Conservation (phyloP, 2,888 invertebrate species). For the Notocelia uddmanniana region DNA sequence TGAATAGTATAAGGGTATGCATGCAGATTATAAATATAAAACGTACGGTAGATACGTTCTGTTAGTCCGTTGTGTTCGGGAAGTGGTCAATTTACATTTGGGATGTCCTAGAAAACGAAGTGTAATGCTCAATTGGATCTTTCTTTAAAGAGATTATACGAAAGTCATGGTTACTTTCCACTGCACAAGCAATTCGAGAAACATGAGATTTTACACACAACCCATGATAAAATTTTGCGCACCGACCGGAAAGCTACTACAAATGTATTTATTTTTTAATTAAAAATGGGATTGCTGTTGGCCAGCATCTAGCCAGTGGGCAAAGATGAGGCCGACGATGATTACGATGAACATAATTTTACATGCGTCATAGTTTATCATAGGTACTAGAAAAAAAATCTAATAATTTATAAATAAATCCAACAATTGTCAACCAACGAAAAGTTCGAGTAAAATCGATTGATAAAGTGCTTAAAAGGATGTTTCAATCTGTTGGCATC, state of each 20-base stretch:
- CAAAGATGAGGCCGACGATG: too few species aligned
- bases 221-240: too few species aligned
- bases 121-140: constrained; percentile 11
- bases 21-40: constrained; percentile 55
- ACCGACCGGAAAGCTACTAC: background rate
- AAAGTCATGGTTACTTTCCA: background rate
- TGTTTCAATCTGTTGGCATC: background rate
- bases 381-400: background rate
- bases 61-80: background rate
- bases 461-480: background rate
- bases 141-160: background rate
- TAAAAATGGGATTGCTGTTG: too few species aligned
- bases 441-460: too few species aligned
- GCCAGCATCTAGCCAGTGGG: too few species aligned
- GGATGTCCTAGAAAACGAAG: background rate
- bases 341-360: too few species aligned
- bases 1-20: constrained; percentile 66
- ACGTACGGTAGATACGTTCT: background rate
- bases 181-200: background rate
- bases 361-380: background rate
- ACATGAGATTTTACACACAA: background rate
- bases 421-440: background rate
- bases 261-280: too few species aligned
- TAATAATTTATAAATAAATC: background rate
- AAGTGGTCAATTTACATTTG: background rate